phyloP scores from a whole-genome alignment of 2,113 vertebrate genomes.

The Phyllostomus discolor region DNA sequence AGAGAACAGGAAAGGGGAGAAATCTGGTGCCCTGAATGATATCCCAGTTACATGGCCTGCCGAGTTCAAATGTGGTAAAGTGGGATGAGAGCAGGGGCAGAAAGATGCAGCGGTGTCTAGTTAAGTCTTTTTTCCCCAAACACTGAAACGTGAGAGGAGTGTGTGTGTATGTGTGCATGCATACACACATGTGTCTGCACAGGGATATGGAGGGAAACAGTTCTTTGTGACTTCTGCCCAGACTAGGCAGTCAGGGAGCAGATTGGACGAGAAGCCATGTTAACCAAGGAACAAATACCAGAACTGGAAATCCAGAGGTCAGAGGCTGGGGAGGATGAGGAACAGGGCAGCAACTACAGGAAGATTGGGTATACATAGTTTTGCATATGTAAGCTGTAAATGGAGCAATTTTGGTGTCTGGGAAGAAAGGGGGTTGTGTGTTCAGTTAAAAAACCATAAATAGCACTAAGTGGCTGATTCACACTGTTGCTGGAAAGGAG shows the following conservation, averaged over 20 bases:
- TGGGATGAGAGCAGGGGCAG: not conserved
- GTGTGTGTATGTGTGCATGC: no score
- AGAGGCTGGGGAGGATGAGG: conserved; percentile 50
- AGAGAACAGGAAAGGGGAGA: not conserved
- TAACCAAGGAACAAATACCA: not conserved
- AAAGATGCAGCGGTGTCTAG: not conserved
- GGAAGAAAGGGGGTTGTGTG: conserved; percentile 52
- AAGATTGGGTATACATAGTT: conserved; percentile 64
- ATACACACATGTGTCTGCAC: not conserved
- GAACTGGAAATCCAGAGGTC: not conserved
- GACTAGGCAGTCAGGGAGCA: accelerated
- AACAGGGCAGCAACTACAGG: conserved; percentile 39
- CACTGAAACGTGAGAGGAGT: not conserved
- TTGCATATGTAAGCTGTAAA: conserved; percentile 68
- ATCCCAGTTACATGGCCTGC: not conserved
- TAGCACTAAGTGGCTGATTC: conserved; percentile 59
- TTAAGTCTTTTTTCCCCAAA: not conserved
- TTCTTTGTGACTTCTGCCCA: conserved; percentile 47
- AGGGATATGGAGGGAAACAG: not conserved
- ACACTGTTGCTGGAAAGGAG: not conserved
- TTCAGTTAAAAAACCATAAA: not conserved
- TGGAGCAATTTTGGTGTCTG: conserved; percentile 35
- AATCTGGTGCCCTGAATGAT: not conserved
- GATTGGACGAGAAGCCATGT: not conserved
- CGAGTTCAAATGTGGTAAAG: not conserved